Percentiles rank a stretch among this genome's conserved stretches.
Evolutionary conservation across 1,140 invertebrate species (phyloP).

Genomic region (Zaprionus davidi): DNA sequence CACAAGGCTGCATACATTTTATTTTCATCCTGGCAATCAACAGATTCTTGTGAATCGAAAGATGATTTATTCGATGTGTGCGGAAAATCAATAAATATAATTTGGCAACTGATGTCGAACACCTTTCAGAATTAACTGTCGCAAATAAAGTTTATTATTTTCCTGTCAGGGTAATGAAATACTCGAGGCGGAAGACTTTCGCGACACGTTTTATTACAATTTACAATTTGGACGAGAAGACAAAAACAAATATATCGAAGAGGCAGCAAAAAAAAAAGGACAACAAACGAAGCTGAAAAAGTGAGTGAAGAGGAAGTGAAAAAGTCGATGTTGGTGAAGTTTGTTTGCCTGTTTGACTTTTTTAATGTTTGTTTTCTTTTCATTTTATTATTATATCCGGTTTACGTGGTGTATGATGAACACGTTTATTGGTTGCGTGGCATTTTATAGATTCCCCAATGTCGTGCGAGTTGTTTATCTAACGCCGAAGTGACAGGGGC

Average conservation of each 20-base stretch:
- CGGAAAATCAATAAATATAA: slow-evolving; percentile 50
- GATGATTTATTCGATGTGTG: slow-evolving; percentile 54
- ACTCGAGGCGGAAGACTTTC: slow-evolving; percentile 35
- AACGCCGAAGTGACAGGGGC: slow-evolving; percentile 24
- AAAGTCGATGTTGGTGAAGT: slow-evolving; percentile 19
- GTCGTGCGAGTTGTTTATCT: slow-evolving; percentile 44
- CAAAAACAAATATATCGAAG: slow-evolving; percentile 50
- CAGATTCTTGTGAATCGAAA: background rate
- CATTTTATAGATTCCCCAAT: slow-evolving; percentile 21
- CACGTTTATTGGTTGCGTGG: slow-evolving; percentile 69
- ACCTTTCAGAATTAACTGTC: slow-evolving; percentile 52
- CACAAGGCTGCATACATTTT: no score
- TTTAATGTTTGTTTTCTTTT: slow-evolving; percentile 63
- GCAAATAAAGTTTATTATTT: slow-evolving; percentile 56
- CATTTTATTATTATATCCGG: slow-evolving; percentile 73
- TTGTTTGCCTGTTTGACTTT: slow-evolving; percentile 65
- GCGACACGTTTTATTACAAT: slow-evolving; percentile 70
- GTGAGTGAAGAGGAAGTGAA: background rate
- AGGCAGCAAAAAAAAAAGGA: slow-evolving; percentile 16
- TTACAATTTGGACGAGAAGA: slow-evolving; percentile 40
- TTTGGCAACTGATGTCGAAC: slow-evolving; percentile 32
- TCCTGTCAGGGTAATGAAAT: slow-evolving; percentile 53
- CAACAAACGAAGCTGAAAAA: background rate
- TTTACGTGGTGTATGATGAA: slow-evolving; percentile 75
- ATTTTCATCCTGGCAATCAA: no score